phyloP scores from a whole-genome alignment of 2,797 vertebrate genomes.

The Pyrocephalus nanus region DNA sequence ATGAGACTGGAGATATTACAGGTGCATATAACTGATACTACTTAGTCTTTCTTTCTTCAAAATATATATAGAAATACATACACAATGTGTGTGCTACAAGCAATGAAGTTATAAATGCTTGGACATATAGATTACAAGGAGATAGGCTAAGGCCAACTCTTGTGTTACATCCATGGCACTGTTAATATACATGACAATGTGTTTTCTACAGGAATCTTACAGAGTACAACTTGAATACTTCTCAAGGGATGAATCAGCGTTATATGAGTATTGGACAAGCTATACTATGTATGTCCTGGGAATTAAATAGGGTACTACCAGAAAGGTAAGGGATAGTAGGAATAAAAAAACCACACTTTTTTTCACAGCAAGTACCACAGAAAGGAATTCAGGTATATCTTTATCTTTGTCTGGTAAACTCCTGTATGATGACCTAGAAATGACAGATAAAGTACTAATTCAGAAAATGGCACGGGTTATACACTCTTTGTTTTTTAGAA shows the following conservation, averaged over 20 bases:
- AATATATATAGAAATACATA: background rate
- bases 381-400: background rate
- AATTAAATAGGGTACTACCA: background rate
- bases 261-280: background rate
- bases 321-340: background rate
- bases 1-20: background rate
- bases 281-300: background rate
- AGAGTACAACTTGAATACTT: background rate
- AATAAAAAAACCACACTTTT: background rate
- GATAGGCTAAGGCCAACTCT: background rate
- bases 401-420: background rate
- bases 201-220: background rate
- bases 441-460: background rate
- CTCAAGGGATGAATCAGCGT: background rate
- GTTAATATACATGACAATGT: background rate
- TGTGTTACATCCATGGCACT: background rate
- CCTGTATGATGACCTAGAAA: background rate
- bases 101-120: background rate
- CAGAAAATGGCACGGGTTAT: background rate
- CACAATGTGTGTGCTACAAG: accelerated
- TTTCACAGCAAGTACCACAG: background rate
- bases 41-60: background rate
- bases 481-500: background rate
- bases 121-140: background rate
- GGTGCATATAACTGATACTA: background rate